Evolutionary conservation across 2,797 vertebrate species (phyloP), one percentile per base, ranked within the genome.

Genomic region (Chelmon rostratus): DNA sequence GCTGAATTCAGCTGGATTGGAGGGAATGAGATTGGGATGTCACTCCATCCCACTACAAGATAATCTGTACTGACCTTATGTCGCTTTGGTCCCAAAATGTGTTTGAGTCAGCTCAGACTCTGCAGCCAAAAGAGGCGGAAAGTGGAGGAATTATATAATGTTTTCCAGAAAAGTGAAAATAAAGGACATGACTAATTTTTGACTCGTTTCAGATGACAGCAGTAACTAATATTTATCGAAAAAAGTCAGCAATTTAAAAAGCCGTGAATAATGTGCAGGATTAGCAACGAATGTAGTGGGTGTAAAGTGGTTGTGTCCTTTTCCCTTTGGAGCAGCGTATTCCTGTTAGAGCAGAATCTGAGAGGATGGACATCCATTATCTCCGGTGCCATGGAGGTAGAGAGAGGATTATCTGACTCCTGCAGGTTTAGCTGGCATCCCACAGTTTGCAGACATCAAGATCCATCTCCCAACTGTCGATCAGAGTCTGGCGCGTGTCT

Each of bases 381-480:
- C 83, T 86, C 25, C 4, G 84, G 82, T 87, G 87, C 81, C 40
- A 49, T 86, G 72, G 86, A 85, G 81, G 89, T 82, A 69, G 72
- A 86, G 90, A 81, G 83, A 88, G 82, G 91, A 94, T 95, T 91
- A 93, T 94, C 89, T 90, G 88, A 90, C 91, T 88, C 85, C 87
- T 86, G 90, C 87, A 89, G 90, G 78, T 93, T 91, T 73, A 89
- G 90, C 78, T 84, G 88, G 89, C 86, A 64, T 92, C 91, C 86
- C 73, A 86, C 89, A 70, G 84, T 92, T 92, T 83, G 86, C 83
- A 90, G 91, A 91, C 93, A 88, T 93, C 91, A 82, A 89, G 91
- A 93, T 95, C 91, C 89, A 92, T 94, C 92, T 92, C 81, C 80
- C 33, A 38, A 49, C 76, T 91, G 93, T 93, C 90, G 91, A 94